Base-by-base conservation (phyloP, 2,113 vertebrate species). In the Sisor rabdophorus region DNA sequence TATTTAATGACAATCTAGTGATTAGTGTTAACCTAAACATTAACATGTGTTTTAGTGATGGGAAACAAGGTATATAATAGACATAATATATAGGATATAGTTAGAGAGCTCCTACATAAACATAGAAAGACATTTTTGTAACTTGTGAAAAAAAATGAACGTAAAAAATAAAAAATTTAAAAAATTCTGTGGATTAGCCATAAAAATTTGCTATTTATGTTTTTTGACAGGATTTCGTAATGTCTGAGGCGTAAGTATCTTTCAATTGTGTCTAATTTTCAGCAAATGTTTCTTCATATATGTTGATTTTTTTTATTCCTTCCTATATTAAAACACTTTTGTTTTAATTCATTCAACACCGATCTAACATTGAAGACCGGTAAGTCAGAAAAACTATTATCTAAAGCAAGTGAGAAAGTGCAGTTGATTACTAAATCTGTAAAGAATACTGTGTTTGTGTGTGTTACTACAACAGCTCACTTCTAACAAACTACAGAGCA, bases 161-260 rank as follows among this genome's bases (percentile, higher is more conserved):
- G n/a, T n/a, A n/a, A n/a, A n/a, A n/a, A n/a, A n/a, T n/a, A n/a
- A n/a, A n/a, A n/a, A n/a, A n/a, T n/a, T n/a, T n/a, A n/a, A n/a
- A n/a, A n/a, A n/a, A n/a, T 65, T 24, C 36, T 22, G 20, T 6
- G 7, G 30, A 40, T 20, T 58, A 11, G 9, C 47, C 15, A n/a
- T 22, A 76, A 28, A 28, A 6, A 32, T 40, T 20, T 36, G 26
- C 16, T 12, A 19, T 20, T 3, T 47, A n/a, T 53, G 3, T 58
- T 28, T 53, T 76, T 72, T 68, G 59, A 85, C 47, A 73, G 84
- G 26, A 70, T 72, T 59, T 77, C 79, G 84, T n/a, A 80, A 91
- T 92, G 90, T 90, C 90, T 83, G 86, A 90, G 36, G 84, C 77
- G 90, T 91, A 84, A 87, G 90, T 86, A 73, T 65, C 1, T 67